Base-by-base conservation (phyloP, 2,888 invertebrate species). In the Ennomos erosarius region DNA sequence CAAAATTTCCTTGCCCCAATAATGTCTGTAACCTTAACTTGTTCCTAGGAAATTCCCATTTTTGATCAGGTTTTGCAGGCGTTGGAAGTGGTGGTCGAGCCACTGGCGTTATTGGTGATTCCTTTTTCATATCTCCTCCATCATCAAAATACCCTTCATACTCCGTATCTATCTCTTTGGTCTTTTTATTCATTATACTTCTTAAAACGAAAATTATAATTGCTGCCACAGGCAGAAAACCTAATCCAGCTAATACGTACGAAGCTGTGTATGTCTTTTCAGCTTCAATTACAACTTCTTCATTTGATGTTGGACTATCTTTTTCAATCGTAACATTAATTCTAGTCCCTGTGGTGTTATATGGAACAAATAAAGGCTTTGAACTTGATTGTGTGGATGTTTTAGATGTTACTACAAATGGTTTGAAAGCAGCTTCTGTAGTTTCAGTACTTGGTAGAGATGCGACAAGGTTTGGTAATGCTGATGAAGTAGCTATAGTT, bases 1-100 rank as follows among this genome's bases (percentile, higher is more conserved):
- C 97, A 81, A 97, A 97, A 84, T 97, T 96, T 37, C 97, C 97
- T 85, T 97, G 96, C 8, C 97, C 97, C 33, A 97, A 87, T 51
- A 97, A 93, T 13, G 96, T 96, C 75, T 96, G 96, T 55, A 97
- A 88, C 42, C 96, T 93, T 46, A 97, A 91, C 73, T 96, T 96
- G 65, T 95, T 95, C 65, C 97, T 93, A 0, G 97, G 96, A 76
- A 97, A 97, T 79, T 97, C 97, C 94, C 95, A 95, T 74, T 94
- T 93, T 48, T 93, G 93, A 68, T 94, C 94, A 42, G 94, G 93
- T 70, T 93, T 93, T 1, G 91, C 79, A 3, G 92, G 92, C 12
- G 93, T 86, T 0, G 93, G 92, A 62, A 93, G 72, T 10, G 93
- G 93, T n/a, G 93, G 92, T 60, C 94, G 88, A 48, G 94, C 94